Percentiles rank a stretch among this genome's conserved stretches.
Conservation (phyloP, 2,888 invertebrate genomes). For the Agrochola lota region DNA sequence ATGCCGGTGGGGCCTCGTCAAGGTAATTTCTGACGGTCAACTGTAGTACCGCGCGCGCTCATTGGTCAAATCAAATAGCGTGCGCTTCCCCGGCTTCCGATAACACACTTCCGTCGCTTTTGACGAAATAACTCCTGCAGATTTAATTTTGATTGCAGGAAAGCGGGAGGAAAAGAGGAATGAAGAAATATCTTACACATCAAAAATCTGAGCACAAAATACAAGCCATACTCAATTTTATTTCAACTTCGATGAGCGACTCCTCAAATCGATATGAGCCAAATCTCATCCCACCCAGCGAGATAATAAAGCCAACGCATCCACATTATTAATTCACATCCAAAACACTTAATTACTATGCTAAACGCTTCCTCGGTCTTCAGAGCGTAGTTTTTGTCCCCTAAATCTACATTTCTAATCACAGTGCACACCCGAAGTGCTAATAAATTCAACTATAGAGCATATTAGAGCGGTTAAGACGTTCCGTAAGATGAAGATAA, state of each 20-base stretch:
- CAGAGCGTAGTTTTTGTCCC: conserved; percentile 75
- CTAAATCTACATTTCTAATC: conserved; percentile 79
- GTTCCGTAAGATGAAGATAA: conserved; percentile 30
- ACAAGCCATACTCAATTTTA: neutral
- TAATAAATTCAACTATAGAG: conserved; percentile 73
- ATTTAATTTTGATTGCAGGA: too few species aligned
- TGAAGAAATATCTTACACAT: too few species aligned
- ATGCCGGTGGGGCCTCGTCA: too few species aligned
- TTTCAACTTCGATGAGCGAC: too few species aligned
- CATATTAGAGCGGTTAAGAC: conserved; percentile 48
- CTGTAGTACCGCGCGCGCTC: too few species aligned
- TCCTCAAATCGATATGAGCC: conserved; percentile 5
- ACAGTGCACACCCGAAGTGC: conserved; percentile 63
- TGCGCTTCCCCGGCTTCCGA: too few species aligned
- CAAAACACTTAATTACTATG: conserved; percentile 75
- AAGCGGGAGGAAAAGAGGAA: too few species aligned
- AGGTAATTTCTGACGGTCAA: too few species aligned
- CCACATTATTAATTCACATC: conserved; percentile 55
- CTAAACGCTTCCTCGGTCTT: conserved; percentile 70
- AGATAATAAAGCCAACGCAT: conserved; percentile 51
- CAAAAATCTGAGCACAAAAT: neutral
- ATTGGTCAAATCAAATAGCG: too few species aligned
- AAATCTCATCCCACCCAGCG: conserved; percentile 5
- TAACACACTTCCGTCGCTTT: too few species aligned
- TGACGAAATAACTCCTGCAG: too few species aligned